Base-by-base conservation (phyloP, 2,888 invertebrate species). In the Synergus japonicus region DNA sequence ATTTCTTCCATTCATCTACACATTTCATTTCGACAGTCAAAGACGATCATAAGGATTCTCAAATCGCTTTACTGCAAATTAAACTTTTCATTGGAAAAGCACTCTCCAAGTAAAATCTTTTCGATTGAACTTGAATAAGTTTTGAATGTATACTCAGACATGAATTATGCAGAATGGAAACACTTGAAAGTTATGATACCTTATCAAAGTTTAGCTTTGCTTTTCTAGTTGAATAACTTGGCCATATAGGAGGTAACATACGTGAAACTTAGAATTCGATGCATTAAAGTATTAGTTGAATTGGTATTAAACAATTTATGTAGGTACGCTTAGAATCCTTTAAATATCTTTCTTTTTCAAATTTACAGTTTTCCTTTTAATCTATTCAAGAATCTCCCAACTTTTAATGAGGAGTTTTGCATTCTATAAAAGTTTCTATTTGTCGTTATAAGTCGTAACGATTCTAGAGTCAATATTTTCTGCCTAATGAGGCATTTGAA, bases 131-230 rank as follows among this genome's bases (percentile, higher is more conserved):
- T n/a, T 29, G 41, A 15, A 65, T 65, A 43, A 44, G 43, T 66
- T 69, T 49, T 12, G 9, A 29, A 41, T 9, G 37, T 49, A 73
- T 54, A 73, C 7, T 15, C 7, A 44, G 43, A 43, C 44, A 54
- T 54, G 13, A 54, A 37, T 73, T 73, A 49, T 37, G 37, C 54
- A 73, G n/a, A 73, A 54, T 73, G 37, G 29, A 49, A 54, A 29
- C 73, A 49, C 54, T 73, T 54, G 49, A 73, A 73, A 73, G 73
- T 73, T 73, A 37, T 73, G 4, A 37, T 73, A 73, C 73, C 37
- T 49, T 73, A 73, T 54, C 54, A 41, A 73, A 73, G 73, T 73
- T 73, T 73, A 5, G 22, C 3, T 60, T 60, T 22, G 60, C 18
- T 49, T 73, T 73, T 54, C 73, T 29, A 54, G n/a, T 73, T n/a